Percentiles rank a stretch among this genome's conserved stretches.
Conservation (phyloP, 2,797 vertebrate species). For the Lithobates sylvaticus region DNA sequence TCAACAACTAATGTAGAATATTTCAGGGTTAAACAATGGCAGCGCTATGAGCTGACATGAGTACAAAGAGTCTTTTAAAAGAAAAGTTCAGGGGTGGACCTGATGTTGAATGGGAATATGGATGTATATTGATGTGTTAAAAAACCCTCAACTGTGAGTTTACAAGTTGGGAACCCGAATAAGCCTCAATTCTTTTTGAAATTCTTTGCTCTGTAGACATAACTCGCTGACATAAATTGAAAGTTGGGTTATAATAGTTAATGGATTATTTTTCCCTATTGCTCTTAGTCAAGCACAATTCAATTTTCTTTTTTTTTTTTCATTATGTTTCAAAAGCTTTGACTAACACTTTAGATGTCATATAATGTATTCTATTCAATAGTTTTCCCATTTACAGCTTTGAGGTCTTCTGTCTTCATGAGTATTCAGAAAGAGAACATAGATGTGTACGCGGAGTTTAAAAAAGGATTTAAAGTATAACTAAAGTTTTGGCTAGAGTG, state of each 20-base stretch:
- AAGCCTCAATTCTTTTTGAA: not conserved
- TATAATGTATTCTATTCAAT: not conserved
- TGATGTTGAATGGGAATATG: not conserved
- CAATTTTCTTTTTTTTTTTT: constrained; percentile 15
- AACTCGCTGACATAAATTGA: not conserved
- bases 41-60: not conserved
- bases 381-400: not conserved
- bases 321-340: constrained; percentile 38
- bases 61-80: constrained; percentile 6
- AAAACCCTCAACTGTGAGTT: not conserved
- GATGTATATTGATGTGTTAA: constrained; percentile 12
- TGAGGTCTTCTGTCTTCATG: constrained; percentile 16
- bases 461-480: no score
- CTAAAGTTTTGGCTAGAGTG: no score
- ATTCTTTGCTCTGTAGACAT: not conserved
- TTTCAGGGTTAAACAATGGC: not conserved
- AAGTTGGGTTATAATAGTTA: constrained; percentile 2
- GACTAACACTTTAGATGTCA: constrained; percentile 15
- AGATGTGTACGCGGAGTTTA: no score
- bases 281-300: not conserved
- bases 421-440: not conserved
- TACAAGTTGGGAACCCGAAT: constrained; percentile 9
- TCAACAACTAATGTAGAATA: not conserved
- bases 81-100: not conserved
- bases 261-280: not conserved